Conservation (phyloP, 2,888 invertebrate genomes). For the Coleophora deauratella region DNA sequence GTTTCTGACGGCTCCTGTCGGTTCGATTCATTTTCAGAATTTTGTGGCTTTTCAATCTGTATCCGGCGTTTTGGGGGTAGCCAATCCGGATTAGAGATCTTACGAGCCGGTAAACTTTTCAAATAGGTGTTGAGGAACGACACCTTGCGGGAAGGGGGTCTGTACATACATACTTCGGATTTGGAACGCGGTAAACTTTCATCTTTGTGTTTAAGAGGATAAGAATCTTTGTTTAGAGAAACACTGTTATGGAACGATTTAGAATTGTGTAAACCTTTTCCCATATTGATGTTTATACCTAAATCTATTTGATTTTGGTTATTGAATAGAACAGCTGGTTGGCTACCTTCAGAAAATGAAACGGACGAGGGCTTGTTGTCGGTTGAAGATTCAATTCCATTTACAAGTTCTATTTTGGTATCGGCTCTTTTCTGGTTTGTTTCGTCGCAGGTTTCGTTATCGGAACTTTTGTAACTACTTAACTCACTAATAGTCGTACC, state of each 20-base stretch:
- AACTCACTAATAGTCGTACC: constrained; percentile 44
- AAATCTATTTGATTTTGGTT: constrained; percentile 35
- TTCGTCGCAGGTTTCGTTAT: constrained; percentile 57
- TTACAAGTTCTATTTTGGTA: constrained; percentile 13
- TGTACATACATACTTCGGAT: constrained; percentile 47
- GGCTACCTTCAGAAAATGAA: constrained; percentile 34
- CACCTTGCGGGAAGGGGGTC: constrained; percentile 59
- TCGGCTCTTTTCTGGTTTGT: constrained; percentile 17
- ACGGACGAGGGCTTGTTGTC: constrained; percentile 30
- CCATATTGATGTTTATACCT: constrained; percentile 46
- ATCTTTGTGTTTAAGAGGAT: background rate
- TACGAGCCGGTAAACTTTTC: constrained; percentile 61
- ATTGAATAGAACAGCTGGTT: constrained; percentile 27
- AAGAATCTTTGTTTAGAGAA: too few species aligned
- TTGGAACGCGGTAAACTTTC: constrained; percentile 47
- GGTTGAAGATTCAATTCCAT: constrained; percentile 21
- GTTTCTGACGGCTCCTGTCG: constrained; percentile 33
- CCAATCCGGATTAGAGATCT: constrained; percentile 60
- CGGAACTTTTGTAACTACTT: constrained; percentile 70
- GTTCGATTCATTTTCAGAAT: constrained; percentile 27
- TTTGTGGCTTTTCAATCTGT: constrained; percentile 38
- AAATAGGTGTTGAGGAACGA: constrained; percentile 68
- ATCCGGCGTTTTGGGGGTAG: constrained; percentile 43
- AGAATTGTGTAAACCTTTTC: constrained; percentile 53
- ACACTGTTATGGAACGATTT: constrained; percentile 50